phyloP scores from a whole-genome alignment of 2,888 invertebrate species.

The Archaeoteleia sp. region DNA sequence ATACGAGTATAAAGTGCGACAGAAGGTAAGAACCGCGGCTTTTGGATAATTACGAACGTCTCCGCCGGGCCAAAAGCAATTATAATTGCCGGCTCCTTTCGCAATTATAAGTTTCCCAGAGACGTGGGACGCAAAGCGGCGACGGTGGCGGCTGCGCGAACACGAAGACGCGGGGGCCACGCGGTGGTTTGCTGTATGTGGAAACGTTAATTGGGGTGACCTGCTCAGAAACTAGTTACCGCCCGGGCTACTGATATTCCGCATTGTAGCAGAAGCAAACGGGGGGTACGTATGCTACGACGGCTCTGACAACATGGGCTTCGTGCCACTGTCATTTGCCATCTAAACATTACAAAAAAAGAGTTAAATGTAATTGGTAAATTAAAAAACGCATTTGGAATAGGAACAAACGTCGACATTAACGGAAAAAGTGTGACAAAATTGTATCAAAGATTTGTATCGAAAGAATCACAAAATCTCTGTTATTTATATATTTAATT shows the following conservation, averaged over 20 bases:
- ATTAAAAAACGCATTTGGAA: too few species aligned
- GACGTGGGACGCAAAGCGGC: constrained; percentile 60
- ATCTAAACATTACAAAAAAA: too few species aligned
- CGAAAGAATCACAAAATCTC: too few species aligned
- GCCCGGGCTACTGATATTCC: constrained; percentile 67
- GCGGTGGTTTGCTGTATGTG: constrained; percentile 66
- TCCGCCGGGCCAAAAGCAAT: constrained; percentile 70
- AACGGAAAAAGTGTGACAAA: too few species aligned
- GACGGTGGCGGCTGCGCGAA: constrained; percentile 49
- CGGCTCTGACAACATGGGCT: too few species aligned
- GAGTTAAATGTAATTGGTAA: too few species aligned
- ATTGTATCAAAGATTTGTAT: too few species aligned
- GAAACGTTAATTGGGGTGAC: constrained; percentile 75
- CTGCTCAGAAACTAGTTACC: constrained; percentile 75
- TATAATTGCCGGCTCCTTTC: constrained; percentile 75
- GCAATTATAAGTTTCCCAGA: constrained; percentile 75
- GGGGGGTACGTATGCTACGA: constrained; percentile 40
- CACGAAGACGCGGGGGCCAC: constrained; percentile 52
- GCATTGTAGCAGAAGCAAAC: constrained; percentile 43
- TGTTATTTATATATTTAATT: too few species aligned
- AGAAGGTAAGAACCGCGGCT: constrained; percentile 57
- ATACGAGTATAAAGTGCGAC: constrained; percentile 35
- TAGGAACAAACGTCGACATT: too few species aligned
- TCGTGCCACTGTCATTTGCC: too few species aligned
- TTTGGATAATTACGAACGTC: constrained; percentile 72